Evolutionary conservation across 2,888 invertebrate species (phyloP).

Genomic region (Embidobia sp.): DNA sequence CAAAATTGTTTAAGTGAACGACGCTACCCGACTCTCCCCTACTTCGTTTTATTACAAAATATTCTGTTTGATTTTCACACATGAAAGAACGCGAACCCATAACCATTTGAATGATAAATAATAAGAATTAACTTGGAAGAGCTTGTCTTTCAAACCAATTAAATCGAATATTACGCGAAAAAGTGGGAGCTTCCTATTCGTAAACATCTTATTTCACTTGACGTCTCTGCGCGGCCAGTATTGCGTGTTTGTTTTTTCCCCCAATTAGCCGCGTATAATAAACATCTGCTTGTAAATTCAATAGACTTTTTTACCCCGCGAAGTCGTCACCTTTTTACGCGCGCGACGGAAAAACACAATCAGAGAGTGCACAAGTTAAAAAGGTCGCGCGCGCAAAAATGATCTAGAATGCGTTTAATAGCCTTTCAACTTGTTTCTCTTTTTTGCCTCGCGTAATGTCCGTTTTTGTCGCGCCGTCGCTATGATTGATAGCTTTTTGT

Average conservation of each 20-base stretch:
- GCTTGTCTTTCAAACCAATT: no score
- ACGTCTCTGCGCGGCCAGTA: background rate
- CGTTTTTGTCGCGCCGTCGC: constrained; percentile 14
- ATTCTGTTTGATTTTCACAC: no score
- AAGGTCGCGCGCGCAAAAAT: constrained; percentile 39
- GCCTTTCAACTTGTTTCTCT: constrained; percentile 39
- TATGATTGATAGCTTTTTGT: constrained; percentile 55
- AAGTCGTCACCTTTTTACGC: constrained; percentile 40
- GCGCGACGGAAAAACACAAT: constrained; percentile 42
- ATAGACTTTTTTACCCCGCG: constrained; percentile 21
- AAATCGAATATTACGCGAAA: no score
- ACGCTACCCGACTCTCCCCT: no score
- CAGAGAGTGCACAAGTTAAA: constrained; percentile 35
- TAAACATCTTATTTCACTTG: no score
- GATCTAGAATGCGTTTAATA: constrained; percentile 55
- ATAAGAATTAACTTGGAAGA: no score
- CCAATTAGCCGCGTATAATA: constrained; percentile 29
- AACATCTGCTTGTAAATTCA: constrained; percentile 43
- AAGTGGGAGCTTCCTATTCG: no score
- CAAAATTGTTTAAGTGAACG: no score
- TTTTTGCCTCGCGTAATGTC: constrained; percentile 23
- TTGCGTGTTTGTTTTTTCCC: constrained; percentile 32
- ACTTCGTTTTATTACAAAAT: no score
- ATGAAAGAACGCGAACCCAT: no score
- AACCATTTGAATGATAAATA: no score